Conservation (phyloP, 92 coral and sea anemone genomes). For the Porites evermanni region DNA sequence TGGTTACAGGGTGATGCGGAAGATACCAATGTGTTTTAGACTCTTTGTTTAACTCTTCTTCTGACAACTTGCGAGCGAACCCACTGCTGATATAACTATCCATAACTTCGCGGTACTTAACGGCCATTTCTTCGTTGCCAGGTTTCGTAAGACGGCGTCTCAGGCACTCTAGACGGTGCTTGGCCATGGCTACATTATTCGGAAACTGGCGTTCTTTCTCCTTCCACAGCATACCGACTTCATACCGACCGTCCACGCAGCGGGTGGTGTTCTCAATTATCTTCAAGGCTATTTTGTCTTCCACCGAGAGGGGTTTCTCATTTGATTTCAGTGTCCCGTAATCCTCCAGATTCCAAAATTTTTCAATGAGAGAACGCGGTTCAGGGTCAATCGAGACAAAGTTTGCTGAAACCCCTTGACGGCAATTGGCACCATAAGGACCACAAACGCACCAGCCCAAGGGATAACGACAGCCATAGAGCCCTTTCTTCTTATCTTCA, state of each 20-base stretch:
- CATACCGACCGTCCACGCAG: no score
- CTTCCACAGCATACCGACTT: no score
- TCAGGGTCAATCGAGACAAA: slow-evolving; percentile 30
- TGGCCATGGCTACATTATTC: no score
- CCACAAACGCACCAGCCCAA: slow-evolving; percentile 65
- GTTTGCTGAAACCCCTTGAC: slow-evolving; percentile 41
- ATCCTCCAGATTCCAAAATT: no score
- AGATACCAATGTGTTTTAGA: slow-evolving; percentile 51
- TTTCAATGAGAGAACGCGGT: slow-evolving; percentile 6
- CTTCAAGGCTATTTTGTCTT: no score
- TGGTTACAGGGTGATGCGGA: slow-evolving; percentile 64
- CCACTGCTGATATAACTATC: no score
- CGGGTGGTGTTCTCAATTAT: no score
- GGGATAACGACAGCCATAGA: slow-evolving; percentile 57
- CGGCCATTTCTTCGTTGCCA: slow-evolving; percentile 33
- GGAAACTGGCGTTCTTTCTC: no score
- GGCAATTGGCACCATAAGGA: background rate
- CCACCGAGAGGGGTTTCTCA: no score
- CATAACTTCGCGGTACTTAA: no score
- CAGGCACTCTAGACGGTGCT: slow-evolving; percentile 36
- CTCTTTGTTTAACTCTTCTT: slow-evolving; percentile 35
- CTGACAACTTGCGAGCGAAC: no score
- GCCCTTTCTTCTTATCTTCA: slow-evolving; percentile 34
- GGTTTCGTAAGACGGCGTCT: slow-evolving; percentile 41
- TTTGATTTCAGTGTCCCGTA: no score